phyloP scores from a whole-genome alignment of 1,140 invertebrate genomes.

The Musca vetustissima region DNA sequence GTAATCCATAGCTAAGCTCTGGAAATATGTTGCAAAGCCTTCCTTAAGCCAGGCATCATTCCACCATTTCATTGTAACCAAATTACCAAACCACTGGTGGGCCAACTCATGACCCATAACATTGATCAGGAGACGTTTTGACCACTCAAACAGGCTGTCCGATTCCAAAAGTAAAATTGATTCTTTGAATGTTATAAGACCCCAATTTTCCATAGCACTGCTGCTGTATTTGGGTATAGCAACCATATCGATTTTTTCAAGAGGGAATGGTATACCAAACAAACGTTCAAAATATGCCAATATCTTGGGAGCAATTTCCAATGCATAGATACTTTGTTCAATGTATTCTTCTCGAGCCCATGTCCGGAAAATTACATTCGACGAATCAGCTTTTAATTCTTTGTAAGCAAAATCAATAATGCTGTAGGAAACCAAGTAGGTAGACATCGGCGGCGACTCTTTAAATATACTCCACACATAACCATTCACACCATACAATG shows the following conservation, averaged over 20 bases:
- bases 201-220: constrained; percentile 75
- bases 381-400: constrained; percentile 60
- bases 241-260: constrained; percentile 71
- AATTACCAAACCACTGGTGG: constrained; percentile 77
- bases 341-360: constrained; percentile 69
- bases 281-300: constrained; percentile 68
- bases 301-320: constrained; percentile 59
- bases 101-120: constrained; percentile 77
- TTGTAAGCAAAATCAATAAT: constrained; percentile 73
- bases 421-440: constrained; percentile 77
- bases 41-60: constrained; percentile 85
- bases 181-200: constrained; percentile 57
- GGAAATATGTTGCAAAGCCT: constrained; percentile 79
- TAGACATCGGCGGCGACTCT: constrained; percentile 76
- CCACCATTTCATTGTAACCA: constrained; percentile 83
- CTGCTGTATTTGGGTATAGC: constrained; percentile 78
- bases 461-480: constrained; percentile 69
- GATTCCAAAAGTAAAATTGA: constrained; percentile 35
- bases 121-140: constrained; percentile 64
- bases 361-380: constrained; percentile 34
- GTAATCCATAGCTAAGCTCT: constrained; percentile 63
- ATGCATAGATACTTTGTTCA: constrained; percentile 64
- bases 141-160: constrained; percentile 59
- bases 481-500: constrained; percentile 47
- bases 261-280: constrained; percentile 66